Evolutionary conservation across 2,797 vertebrate species (phyloP), one percentile per base, ranked within the genome.

Genomic region (Semaprochilodus insignis): DNA sequence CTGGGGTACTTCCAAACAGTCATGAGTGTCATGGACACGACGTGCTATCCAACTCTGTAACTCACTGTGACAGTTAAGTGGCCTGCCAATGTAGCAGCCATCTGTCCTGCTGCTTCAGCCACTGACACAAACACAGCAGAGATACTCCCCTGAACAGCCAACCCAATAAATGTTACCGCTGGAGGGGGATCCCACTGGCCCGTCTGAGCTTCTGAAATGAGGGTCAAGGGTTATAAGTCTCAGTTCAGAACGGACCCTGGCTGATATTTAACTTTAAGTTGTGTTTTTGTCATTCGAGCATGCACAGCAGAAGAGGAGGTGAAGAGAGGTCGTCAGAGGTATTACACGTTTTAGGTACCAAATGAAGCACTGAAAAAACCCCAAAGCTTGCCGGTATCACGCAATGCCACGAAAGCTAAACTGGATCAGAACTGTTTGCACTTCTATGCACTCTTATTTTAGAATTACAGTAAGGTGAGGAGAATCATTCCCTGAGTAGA

Each of bases 91-190:
- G 48, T 78, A 84, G 67, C 55, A 10, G 76, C 73, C 81, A 86
- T 85, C 89, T 86, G 83, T 77, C 82, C 81, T 83, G 85, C 86
- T 77, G 59, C 62, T 76, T 91, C 90, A 90, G 86, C 78, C 77
- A 83, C 77, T 57, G 55, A 85, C 81, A 86, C 75, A 81, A 81
- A 83, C 69, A 81, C 67, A 85, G 40, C 48, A 85, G 81, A 82
- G 80, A 73, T 55, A 65, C 52, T 60, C 74, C 73, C 74, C 27
- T 83, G 83, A 19, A 63, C 73, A 74, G 48, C 76, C 67, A 73
- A 74, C 70, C 59, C 81, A 62, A 89, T 80, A 78, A 91, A 88
- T 74, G 54, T 25, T 17, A 3, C 4, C 59, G 82, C 66, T 76
- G 74, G 16, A 21, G 17, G 34, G 66, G 44, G 66, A 73, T 73